Conservation (phyloP, 2,888 invertebrate species). For the Rotaria macrura region DNA sequence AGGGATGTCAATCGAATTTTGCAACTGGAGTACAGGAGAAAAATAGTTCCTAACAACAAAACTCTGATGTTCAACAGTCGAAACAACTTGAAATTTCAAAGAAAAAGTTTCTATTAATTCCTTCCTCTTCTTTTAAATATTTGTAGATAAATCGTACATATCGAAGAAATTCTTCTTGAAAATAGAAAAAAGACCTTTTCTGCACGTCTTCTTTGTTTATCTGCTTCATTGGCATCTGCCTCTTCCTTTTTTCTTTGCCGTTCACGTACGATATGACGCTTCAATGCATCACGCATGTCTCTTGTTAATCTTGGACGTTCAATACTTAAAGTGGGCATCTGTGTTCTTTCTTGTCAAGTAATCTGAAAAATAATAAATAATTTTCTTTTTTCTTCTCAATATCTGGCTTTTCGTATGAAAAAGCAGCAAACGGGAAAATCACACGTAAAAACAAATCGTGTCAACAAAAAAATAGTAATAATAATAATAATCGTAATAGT, state of each 20-base stretch:
- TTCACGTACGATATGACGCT: background rate
- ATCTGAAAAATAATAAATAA: constrained; percentile 8
- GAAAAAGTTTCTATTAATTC: no score
- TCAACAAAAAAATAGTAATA: background rate
- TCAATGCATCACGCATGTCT: background rate
- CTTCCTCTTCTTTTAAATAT: no score
- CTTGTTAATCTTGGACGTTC: background rate
- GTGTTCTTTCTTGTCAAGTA: no score
- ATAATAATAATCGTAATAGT: background rate
- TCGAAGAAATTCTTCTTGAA: no score
- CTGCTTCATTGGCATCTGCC: background rate
- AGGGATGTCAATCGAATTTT: no score
- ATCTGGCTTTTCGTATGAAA: background rate
- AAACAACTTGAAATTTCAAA: no score
- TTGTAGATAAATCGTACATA: no score
- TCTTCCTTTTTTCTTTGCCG: constrained; percentile 9
- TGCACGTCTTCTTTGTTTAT: constrained; percentile 15
- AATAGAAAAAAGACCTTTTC: background rate
- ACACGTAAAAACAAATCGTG: background rate
- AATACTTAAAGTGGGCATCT: background rate
- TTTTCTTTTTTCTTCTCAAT: background rate
- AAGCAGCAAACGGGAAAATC: background rate
- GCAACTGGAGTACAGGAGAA: no score
- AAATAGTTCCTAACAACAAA: no score
- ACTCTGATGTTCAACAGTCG: no score